Base-by-base conservation (phyloP, 2,113 vertebrate species). In the Microtus pennsylvanicus region DNA sequence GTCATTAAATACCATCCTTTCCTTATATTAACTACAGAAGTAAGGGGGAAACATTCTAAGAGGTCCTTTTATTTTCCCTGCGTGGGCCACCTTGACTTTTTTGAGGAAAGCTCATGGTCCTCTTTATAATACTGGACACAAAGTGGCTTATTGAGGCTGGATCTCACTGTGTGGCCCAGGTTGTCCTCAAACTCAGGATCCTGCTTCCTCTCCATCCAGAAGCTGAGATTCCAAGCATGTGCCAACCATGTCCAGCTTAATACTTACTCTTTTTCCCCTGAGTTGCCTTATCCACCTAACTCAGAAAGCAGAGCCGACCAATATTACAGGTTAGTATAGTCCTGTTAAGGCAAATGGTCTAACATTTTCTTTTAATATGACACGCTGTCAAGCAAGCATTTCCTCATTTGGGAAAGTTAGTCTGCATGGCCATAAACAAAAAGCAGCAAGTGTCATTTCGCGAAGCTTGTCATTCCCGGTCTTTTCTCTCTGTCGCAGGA, bases 391-490 rank as follows among this genome's bases (percentile, higher is more conserved):
- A 58, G 85, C 81, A 95, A 70, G 69, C 83, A 65, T 70, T 96
- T 24, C 92, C n/a, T 91, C 83, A 55, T 90, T 94, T 95, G 90
- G 90, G 24, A 21, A 94, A 94, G 88, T 90, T 86, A 74, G 80
- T 78, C 52, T 96, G 47, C 47, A n/a, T 70, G 78, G 26, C 93
- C 89, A 93, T 91, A 92, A 95, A 76, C 52, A 93, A 93, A 90
- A n/a, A 93, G 17, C 28, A 80, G 81, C 47, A 89, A 86, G 63
- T 94, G 77, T 85, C 38, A 30, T 47, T 94, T 91, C 78, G 24
- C 52, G n/a, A 65, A 95, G 58, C 16, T 69, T 94, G 81, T 95
- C 50, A 7, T 96, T 94, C 42, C 67, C 70, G 69, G 38, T 50
- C 35, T 96, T 96, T 78, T 93, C 78, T 91, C 94, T 93, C 63